phyloP scores from a whole-genome alignment of 2,888 invertebrate genomes.

The Agrilus biguttatus region DNA sequence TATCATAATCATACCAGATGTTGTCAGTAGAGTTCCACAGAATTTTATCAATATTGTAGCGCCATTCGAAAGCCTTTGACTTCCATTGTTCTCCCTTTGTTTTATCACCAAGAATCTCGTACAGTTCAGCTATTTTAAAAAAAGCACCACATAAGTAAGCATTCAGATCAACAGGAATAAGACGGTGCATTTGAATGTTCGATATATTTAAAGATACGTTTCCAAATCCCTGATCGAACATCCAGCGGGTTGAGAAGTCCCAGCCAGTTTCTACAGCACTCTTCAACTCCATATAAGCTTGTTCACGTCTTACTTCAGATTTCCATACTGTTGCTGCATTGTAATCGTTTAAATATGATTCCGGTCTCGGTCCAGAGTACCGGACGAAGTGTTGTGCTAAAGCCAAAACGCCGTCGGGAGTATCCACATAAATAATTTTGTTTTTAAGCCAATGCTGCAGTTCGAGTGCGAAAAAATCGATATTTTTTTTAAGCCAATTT shows the following conservation, averaged over 20 bases:
- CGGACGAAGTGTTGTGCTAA: conserved; percentile 45
- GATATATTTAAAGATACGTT: conserved; percentile 41
- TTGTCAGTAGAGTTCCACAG: conserved; percentile 64
- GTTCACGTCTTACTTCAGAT: conserved; percentile 27
- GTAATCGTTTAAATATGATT: conserved; percentile 54
- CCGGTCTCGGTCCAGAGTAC: conserved; percentile 53
- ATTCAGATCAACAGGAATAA: conserved; percentile 75
- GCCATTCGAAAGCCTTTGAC: conserved; percentile 39
- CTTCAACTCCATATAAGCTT: conserved; percentile 55
- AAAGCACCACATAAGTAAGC: conserved; percentile 59
- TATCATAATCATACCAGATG: conserved; percentile 70
- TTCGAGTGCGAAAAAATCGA: conserved; percentile 45
- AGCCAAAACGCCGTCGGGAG: conserved; percentile 35
- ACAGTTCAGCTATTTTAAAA: conserved; percentile 44
- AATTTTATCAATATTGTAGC: conserved; percentile 47
- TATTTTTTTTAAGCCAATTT: conserved; percentile 43
- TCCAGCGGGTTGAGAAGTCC: conserved; percentile 79
- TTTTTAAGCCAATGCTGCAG: conserved; percentile 50
- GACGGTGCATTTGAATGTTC: conserved; percentile 46
- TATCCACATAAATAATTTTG: conserved; percentile 35
- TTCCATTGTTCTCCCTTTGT: conserved; percentile 38
- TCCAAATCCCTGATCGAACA: conserved; percentile 40
- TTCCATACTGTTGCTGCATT: conserved; percentile 35
- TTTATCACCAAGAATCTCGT: conserved; percentile 34
- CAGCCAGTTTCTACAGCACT: conserved; percentile 77